Base-by-base conservation (phyloP, 2,113 vertebrate species). In the Sturnus vulgaris region DNA sequence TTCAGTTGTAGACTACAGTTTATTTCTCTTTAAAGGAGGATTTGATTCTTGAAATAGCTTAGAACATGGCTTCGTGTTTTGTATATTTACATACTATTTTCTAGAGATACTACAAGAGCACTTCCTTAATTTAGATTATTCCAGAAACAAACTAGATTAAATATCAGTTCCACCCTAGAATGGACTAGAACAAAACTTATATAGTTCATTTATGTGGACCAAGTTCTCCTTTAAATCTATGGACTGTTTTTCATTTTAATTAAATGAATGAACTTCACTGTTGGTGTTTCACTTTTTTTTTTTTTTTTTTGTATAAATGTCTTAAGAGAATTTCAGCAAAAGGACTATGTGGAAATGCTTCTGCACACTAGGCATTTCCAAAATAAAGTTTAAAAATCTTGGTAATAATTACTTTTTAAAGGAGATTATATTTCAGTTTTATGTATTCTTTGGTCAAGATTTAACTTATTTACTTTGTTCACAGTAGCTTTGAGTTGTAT, bases 211-310 rank as follows among this genome's bases (percentile, higher is more conserved):
- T 66, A 75, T 91, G 88, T 95, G 93, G 91, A 97, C 94, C 88
- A 95, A 95, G 90, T 97, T 97, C 93, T 97, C 96, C 95, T 97
- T 95, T 95, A 96, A 97, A 93, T 91, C 89, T 69, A n/a, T 96
- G 94, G 86, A 92, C 91, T 93, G 42, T 88, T 94, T 95, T 90
- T 92, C 77, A 78, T 91, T 93, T 92, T 96, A 88, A 96, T 94
- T 95, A 96, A 96, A 97, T 94, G 94, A 95, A 95, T 79, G 78
- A 89, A 92, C 30, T 95, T 95, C 60, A 84, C 64, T 75, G 46
- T 83, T 94, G 65, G 37, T 83, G 88, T 94, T 96, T 93, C 82
- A 90, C 79, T 42, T 77, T 72, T 82, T 1, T 42, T 69, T 1
- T 1, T 71, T 71, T 39, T 72, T 42, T 82, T 83, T 65, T 85